Percentiles rank a stretch among this genome's conserved stretches.
phyloP scores from a whole-genome alignment of 1,140 invertebrate genomes.

The Berghia stephanieae region DNA sequence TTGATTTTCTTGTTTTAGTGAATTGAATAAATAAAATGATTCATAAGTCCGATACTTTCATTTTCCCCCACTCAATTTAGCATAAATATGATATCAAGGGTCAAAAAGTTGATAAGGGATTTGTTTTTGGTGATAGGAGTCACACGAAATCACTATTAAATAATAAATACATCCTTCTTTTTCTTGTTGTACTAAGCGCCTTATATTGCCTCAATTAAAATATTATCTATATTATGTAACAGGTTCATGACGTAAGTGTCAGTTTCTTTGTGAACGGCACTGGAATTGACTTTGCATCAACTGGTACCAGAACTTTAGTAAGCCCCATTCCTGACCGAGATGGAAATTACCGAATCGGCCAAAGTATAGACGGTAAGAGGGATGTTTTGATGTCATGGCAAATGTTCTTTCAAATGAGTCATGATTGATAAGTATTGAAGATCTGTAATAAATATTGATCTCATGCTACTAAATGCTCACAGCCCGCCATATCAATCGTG shows the following conservation, averaged over 20 bases:
- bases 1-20: no score
- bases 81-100: neutral
- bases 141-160: neutral
- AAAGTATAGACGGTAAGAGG: slow-evolving; percentile 45
- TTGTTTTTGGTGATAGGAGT: neutral
- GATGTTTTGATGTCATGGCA: neutral
- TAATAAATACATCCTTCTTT: neutral
- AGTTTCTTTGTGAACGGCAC: slow-evolving; percentile 60
- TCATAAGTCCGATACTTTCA: no score
- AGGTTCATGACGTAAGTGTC: slow-evolving; percentile 49
- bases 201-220: no score
- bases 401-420: no score
- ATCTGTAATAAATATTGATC: no score
- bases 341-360: slow-evolving; percentile 47
- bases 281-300: slow-evolving; percentile 44
- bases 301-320: slow-evolving; percentile 37
- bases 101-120: neutral
- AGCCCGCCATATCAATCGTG: no score
- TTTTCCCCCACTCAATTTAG: neutral
- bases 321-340: slow-evolving; percentile 40
- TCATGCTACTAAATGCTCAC: no score
- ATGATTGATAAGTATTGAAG: no score
- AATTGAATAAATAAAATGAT: no score
- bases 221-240: neutral
- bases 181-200: slow-evolving; percentile 21